Percentiles rank a stretch among this genome's conserved stretches.
phyloP scores from a whole-genome alignment of 2,888 invertebrate genomes.

The Stictocephala bisonia region DNA sequence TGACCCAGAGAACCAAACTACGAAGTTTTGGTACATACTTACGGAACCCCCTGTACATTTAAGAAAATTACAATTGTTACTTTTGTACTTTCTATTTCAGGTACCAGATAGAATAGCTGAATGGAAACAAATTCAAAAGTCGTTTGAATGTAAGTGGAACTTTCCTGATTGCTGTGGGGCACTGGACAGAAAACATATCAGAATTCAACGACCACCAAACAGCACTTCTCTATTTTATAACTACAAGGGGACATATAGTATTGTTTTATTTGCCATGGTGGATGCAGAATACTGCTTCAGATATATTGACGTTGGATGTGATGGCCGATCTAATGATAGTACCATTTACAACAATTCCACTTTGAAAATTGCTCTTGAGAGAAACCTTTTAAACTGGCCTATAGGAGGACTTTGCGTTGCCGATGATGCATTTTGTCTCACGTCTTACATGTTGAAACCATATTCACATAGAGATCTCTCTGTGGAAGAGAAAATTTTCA shows the following conservation, averaged over 20 bases:
- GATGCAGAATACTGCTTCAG: constrained; percentile 55
- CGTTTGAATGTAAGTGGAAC: constrained; percentile 39
- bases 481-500: constrained; percentile 50
- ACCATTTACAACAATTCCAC: constrained; percentile 1
- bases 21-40: constrained; percentile 8
- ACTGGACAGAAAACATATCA: constrained; percentile 58
- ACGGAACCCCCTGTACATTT: neutral
- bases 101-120: constrained; percentile 12
- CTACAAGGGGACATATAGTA: constrained; percentile 57
- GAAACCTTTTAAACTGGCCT: constrained; percentile 18
- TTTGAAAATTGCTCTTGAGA: constrained; percentile 56
- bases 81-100: constrained; percentile 21
- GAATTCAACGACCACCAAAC: constrained; percentile 53
- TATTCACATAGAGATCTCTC: constrained; percentile 36
- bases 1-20: neutral
- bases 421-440: constrained; percentile 55
- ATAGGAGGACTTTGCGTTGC: constrained; percentile 47
- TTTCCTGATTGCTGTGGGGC: constrained; percentile 49
- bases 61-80: too few species aligned
- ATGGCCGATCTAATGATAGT: constrained; percentile 45
- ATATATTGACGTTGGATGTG: constrained; percentile 53
- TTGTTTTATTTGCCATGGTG: constrained; percentile 58
- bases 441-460: constrained; percentile 52
- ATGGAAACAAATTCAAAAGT: constrained; percentile 26
- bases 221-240: constrained; percentile 56